Percentiles rank a stretch among this genome's conserved stretches.
Evolutionary conservation across 2,113 vertebrate species (phyloP).

Genomic region (Carlito syrichta): DNA sequence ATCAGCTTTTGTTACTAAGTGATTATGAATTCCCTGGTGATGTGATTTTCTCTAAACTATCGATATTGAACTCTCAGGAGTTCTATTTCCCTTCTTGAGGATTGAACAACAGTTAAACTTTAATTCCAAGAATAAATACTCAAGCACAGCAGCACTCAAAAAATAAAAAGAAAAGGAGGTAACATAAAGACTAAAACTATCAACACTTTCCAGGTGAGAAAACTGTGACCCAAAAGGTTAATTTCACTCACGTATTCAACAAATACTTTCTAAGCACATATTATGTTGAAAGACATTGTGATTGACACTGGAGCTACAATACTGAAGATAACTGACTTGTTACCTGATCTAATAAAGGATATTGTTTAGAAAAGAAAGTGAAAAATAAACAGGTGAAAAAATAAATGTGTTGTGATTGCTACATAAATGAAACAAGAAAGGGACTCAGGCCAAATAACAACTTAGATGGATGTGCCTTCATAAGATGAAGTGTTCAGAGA

Average conservation of each 20-base stretch:
- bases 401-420: not conserved
- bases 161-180: not conserved
- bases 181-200: not conserved
- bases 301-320: not conserved
- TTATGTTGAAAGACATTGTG: not conserved
- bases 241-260: not conserved
- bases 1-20: not conserved
- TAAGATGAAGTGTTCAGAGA: not conserved
- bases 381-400: not conserved
- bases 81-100: not conserved
- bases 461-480: not conserved
- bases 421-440: not conserved
- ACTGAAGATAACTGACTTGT: not conserved
- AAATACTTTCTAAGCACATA: not conserved
- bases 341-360: not conserved
- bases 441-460: not conserved
- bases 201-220: not conserved
- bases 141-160: not conserved
- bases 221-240: not conserved
- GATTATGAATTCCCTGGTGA: not conserved
- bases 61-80: not conserved
- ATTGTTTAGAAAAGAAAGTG: not conserved
- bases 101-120: not conserved
- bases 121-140: not conserved
- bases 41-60: not conserved